phyloP scores from a whole-genome alignment of 2,113 vertebrate genomes.

The Oenanthe melanoleuca region DNA sequence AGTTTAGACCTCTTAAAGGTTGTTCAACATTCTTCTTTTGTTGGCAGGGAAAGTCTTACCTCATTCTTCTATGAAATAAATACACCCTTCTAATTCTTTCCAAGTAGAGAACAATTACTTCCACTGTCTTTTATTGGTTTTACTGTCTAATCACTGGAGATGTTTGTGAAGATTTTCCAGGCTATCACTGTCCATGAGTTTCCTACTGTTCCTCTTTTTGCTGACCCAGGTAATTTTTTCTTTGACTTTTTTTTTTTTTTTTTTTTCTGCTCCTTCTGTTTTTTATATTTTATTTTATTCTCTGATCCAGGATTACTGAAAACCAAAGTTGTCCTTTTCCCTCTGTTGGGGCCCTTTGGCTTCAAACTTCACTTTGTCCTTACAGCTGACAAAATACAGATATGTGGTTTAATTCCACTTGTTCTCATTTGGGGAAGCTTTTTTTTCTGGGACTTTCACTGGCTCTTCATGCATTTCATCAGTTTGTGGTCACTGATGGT shows the following conservation, averaged over 20 bases:
- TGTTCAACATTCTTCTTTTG: not conserved
- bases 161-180: not conserved
- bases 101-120: not conserved
- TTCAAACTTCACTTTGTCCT: not conserved
- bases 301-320: not conserved
- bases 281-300: not conserved
- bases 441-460: not conserved
- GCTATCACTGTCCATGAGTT: not conserved
- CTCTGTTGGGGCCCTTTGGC: not conserved
- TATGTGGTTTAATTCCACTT: not conserved
- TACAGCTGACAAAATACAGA: not conserved
- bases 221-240: not conserved
- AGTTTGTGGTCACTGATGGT: not conserved
- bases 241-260: not conserved
- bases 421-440: not conserved
- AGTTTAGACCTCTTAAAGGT: not conserved
- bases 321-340: not conserved
- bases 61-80: constrained; percentile 26
- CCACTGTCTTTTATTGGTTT: not conserved
- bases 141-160: not conserved
- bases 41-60: not conserved
- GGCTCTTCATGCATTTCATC: not conserved
- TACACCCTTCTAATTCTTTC: not conserved
- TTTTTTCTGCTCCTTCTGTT: not conserved
- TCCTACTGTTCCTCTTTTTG: not conserved